Conservation (phyloP, 1,140 invertebrate genomes). For the Episyrphus balteatus region DNA sequence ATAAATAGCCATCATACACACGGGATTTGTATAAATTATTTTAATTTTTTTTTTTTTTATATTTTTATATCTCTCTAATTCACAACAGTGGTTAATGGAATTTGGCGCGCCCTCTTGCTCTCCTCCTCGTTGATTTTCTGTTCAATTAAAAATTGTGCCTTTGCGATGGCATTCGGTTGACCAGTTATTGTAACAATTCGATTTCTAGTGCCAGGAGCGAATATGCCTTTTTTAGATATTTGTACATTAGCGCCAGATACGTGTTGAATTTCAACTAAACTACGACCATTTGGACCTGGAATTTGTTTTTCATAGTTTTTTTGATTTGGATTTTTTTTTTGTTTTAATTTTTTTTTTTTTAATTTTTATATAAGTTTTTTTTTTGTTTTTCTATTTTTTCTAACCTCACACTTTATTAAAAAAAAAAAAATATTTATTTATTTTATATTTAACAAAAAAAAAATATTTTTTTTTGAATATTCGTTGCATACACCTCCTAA, state of each 20-base stretch:
- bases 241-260: conserved; percentile 93
- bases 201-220: conserved; percentile 91
- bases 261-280: conserved; percentile 93
- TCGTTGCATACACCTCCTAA: too few species aligned
- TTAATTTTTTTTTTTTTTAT: conserved; percentile 2
- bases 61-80: conserved; percentile 14
- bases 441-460: neutral
- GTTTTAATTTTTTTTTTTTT: neutral
- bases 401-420: conserved; percentile 2
- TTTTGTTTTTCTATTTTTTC: conserved; percentile 1
- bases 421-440: neutral
- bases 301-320: conserved; percentile 4
- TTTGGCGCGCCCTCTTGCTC: conserved; percentile 81
- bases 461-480: neutral
- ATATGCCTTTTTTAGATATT: conserved; percentile 96
- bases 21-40: too few species aligned
- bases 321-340: conserved; percentile 1
- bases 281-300: conserved; percentile 79
- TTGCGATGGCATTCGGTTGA: conserved; percentile 71
- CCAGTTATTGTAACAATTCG: conserved; percentile 93
- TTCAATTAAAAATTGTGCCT: conserved; percentile 89
- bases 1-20: too few species aligned
- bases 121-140: conserved; percentile 93
- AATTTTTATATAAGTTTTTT: neutral
- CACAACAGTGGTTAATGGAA: conserved; percentile 64